Evolutionary conservation across 1,140 invertebrate genomes (phyloP).

Genomic region (Drosophila setifemur): DNA sequence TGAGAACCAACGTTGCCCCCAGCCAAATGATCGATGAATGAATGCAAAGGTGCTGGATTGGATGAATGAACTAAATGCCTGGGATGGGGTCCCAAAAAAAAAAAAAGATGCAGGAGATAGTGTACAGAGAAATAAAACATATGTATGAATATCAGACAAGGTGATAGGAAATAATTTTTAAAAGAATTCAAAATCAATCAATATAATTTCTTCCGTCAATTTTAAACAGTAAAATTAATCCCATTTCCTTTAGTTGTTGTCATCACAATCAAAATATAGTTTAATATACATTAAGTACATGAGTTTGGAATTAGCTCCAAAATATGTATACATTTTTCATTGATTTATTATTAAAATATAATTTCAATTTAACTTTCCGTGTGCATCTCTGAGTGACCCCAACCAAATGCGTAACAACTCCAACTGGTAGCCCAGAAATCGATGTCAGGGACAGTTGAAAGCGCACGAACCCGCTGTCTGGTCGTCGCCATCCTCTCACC

Average conservation of each 20-base stretch:
- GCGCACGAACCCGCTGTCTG: slow-evolving; percentile 12
- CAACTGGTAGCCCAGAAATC: slow-evolving; percentile 25
- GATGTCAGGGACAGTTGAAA: slow-evolving; percentile 48
- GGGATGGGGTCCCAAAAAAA: background rate
- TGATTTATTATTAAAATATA: no score
- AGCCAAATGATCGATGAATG: slow-evolving; percentile 51
- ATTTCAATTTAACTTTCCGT: no score
- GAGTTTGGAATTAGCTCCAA: no score
- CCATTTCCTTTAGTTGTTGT: no score
- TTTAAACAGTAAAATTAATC: no score
- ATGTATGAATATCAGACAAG: no score
- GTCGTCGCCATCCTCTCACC: slow-evolving; percentile 20
- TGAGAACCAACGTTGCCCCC: slow-evolving; percentile 53
- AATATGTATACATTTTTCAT: no score
- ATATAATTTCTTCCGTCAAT: background rate
- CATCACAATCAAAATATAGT: no score
- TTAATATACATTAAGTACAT: no score
- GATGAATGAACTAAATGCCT: slow-evolving; percentile 1
- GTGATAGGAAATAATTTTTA: no score
- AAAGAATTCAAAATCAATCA: no score
- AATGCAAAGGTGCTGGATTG: slow-evolving; percentile 33
- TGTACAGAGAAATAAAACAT: background rate
- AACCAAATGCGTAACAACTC: slow-evolving; percentile 11
- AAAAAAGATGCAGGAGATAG: background rate
- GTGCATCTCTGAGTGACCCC: background rate